These are phyloP conservation scores for Ciconia boyciana DNA, from an alignment of 2,113 vertebrate genomes.

Conservation along the genomic window DNA sequence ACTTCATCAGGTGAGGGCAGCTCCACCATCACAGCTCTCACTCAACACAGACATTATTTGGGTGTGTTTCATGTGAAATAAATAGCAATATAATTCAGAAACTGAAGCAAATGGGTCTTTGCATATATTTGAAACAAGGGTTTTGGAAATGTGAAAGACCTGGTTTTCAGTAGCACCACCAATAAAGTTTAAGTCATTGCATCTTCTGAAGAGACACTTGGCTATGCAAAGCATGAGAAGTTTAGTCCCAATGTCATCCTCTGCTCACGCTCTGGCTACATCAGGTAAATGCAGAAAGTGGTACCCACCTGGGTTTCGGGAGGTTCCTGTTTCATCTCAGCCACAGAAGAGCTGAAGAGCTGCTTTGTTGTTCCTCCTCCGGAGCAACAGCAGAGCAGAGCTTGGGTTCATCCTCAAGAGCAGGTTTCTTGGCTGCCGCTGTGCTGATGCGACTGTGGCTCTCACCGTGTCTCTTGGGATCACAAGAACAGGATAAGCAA, in stretches of 20 bases:
- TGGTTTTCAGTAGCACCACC: not conserved
- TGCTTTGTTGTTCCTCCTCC: not conserved
- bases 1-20: not conserved
- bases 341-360: not conserved
- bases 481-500: not conserved
- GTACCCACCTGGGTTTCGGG: not conserved
- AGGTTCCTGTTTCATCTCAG: not conserved
- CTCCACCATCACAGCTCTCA: not conserved
- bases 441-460: rapidly evolving
- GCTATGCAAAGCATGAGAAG: not conserved
- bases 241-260: not conserved
- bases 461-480: not conserved
- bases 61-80: rapidly evolving
- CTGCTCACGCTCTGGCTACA: not conserved
- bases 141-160: not conserved
- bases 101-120: not conserved
- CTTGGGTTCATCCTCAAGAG: not conserved
- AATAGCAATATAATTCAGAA: not conserved
- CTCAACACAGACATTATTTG: not conserved
- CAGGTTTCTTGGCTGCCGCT: not conserved
- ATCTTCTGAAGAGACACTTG: not conserved
- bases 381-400: not conserved
- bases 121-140: not conserved
- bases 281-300: not conserved
- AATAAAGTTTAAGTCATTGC: not conserved